Base-by-base conservation (phyloP, 2,113 vertebrate genomes). In the Ginglymostoma cirratum region DNA sequence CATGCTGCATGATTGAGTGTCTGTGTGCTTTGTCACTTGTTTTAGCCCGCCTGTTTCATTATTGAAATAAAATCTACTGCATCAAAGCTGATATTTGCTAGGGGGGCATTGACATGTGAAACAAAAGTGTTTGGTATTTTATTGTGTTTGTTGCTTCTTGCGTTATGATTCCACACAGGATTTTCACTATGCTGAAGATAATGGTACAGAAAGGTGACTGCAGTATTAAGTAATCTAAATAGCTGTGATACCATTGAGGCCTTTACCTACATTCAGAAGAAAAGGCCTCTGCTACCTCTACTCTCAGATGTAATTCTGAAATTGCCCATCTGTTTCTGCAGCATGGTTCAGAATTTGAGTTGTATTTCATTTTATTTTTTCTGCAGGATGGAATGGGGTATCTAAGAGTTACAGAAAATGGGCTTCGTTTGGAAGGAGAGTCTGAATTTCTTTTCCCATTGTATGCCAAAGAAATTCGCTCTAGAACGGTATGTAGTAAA, bases 391-490 rank as follows among this genome's bases (percentile, higher is more conserved):
- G 99, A 96, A 99, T 99, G 99, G 99, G 99, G 95, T 97, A 98
- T 85, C 97, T 99, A 19, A 97, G 98, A 96, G 98, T 99, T 42
- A 98, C 97, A 0, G 96, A 97, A 96, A 98, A 99, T 65, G 99
- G 99, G 3, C 98, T 99, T 95, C 98, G 97, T 96, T 97, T 99
- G 96, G 98, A 99, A n/a, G 99, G 99, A 65, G 99, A 99, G 96
- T 99, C 99, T 0, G 99, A 99, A 96, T 99, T 99, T 96, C 98
- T 99, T 61, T 98, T 98, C 96, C 99, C 99, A 0, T 96, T 99
- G 96, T 99, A 99, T 96, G 99, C 98, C 97, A 97, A 99, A 97
- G 99, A 99, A 98, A 98, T 99, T 96, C 98, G 98, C 97, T 99
- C 99, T 55, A 98, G 99, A 98, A 97, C 98, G 97, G 99, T 99